A percentile compares a stretch with the other conserved stretches of the same genome.
These are phyloP conservation scores for Euplexia lucipara DNA, from an alignment of 2,888 invertebrate species.

Conservation along the genomic window DNA sequence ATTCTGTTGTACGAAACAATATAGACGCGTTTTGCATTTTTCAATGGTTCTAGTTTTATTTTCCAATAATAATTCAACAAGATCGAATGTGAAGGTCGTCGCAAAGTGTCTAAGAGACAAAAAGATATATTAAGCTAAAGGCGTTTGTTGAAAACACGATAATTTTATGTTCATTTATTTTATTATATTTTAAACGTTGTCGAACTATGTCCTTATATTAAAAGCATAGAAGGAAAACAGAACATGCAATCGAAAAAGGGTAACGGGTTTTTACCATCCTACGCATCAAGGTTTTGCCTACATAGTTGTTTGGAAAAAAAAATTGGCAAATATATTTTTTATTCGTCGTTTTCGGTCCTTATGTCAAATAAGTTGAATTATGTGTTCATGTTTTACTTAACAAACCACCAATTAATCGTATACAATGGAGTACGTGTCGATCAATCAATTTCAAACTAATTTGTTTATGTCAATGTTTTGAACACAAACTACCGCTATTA, in stretches of 20 bases:
- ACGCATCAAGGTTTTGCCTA: too few relatives aligned
- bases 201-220: background rate
- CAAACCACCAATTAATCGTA: background rate
- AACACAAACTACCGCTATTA: slow-evolving; percentile 1
- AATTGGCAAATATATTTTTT: too few relatives aligned
- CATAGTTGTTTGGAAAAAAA: too few relatives aligned
- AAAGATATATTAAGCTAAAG: slow-evolving; percentile 3
- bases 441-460: slow-evolving; percentile 10
- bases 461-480: slow-evolving; percentile 20
- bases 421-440: slow-evolving; percentile 11
- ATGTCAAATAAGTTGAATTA: background rate
- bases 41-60: too few relatives aligned
- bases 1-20: too few relatives aligned
- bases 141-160: background rate
- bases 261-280: too few relatives aligned
- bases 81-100: slow-evolving; percentile 19
- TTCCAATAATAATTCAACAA: too few relatives aligned
- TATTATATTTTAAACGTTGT: background rate
- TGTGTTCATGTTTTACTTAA: too few relatives aligned
- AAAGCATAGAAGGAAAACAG: too few relatives aligned
- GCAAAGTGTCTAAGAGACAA: background rate
- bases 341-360: too few relatives aligned
- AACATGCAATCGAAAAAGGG: too few relatives aligned
- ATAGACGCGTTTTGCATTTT: too few relatives aligned
- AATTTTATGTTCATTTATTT: background rate